These are phyloP conservation scores for Cydia amplana DNA, from an alignment of 1,140 invertebrate genomes.

Conservation along the genomic window DNA sequence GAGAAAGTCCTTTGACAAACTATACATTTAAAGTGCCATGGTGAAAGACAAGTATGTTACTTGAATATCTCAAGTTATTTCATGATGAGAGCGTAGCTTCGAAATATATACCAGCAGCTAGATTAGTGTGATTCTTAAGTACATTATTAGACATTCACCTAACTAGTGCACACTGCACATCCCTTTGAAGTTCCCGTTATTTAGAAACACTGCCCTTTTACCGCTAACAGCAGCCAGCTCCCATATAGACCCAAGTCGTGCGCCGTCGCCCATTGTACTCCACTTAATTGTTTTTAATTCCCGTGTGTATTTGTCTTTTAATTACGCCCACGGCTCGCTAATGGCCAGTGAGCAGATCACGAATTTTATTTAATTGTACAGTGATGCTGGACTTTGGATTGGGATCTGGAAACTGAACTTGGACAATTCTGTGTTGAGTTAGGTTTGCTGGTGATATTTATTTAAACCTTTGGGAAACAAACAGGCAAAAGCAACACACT, in stretches of 20 bases:
- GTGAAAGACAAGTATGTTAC: too few relatives aligned
- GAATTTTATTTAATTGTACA: conserved; percentile 58
- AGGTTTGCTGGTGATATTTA: not conserved
- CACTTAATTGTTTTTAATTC: conserved; percentile 77
- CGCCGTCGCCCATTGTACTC: conserved; percentile 62
- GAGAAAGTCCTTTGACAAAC: too few relatives aligned
- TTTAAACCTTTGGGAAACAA: too few relatives aligned
- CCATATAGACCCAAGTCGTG: conserved; percentile 52
- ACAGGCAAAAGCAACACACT: too few relatives aligned
- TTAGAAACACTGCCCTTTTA: not conserved
- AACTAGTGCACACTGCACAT: not conserved
- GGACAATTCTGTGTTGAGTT: not conserved
- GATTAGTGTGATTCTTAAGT: too few relatives aligned
- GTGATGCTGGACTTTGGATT: conserved; percentile 37
- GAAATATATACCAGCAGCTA: too few relatives aligned
- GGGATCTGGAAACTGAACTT: not conserved
- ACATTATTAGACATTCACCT: not conserved
- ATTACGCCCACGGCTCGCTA: conserved; percentile 70
- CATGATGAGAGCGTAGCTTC: too few relatives aligned
- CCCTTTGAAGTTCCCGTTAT: not conserved
- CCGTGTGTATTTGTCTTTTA: conserved; percentile 66
- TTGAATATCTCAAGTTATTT: too few relatives aligned
- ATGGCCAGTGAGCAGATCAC: conserved; percentile 59
- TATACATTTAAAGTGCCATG: too few relatives aligned
- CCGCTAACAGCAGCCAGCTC: not conserved